Conservation (phyloP, 2,113 vertebrate species). For the Corythornis vintsioides region DNA sequence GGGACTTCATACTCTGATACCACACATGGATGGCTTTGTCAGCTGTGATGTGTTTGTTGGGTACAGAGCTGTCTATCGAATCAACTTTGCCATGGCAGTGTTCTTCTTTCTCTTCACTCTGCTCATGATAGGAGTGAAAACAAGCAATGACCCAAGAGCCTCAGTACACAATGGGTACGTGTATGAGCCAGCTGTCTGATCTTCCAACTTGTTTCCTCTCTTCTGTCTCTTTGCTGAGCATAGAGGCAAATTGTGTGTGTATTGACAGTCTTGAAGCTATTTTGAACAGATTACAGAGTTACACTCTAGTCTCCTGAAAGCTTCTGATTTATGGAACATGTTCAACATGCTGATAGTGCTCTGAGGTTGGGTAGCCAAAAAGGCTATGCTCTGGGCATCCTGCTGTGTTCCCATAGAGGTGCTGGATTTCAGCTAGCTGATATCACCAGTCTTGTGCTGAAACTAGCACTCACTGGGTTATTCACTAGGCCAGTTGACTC, state of each 20-base stretch:
- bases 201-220: background rate
- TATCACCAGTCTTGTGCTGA: accelerated
- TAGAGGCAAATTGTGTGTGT: background rate
- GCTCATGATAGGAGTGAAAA: constrained; percentile 88
- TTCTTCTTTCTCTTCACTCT: constrained; percentile 86
- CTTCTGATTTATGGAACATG: accelerated
- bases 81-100: constrained; percentile 90
- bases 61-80: constrained; percentile 91
- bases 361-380: background rate
- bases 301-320: background rate
- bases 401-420: background rate
- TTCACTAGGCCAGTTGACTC: background rate
- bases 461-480: background rate
- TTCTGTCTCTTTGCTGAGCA: background rate
- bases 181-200: background rate
- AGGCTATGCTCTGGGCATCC: background rate
- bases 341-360: background rate
- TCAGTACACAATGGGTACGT: constrained; percentile 91
- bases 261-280: background rate
- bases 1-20: constrained; percentile 71
- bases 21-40: constrained; percentile 66
- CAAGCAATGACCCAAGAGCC: constrained; percentile 87
- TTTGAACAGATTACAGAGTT: background rate
- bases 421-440: background rate
- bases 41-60: constrained; percentile 89